phyloP scores from a whole-genome alignment of 2,888 invertebrate genomes.

The Meiosimyza decipiens region DNA sequence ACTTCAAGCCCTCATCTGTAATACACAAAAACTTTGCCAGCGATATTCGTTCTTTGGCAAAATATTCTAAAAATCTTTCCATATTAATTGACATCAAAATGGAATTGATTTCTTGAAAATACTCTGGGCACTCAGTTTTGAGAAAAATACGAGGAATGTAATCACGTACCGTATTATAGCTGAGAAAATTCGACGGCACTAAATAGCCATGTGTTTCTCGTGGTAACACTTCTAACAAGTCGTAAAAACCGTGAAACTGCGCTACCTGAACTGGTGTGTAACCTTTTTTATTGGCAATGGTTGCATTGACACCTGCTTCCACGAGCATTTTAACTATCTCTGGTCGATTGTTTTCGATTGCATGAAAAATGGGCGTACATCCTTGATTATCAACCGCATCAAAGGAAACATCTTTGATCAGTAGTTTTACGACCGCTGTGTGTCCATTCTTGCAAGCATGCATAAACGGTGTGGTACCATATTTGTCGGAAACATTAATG shows the following conservation, averaged over 20 bases:
- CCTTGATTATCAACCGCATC: conserved; percentile 63
- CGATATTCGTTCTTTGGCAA: conserved; percentile 56
- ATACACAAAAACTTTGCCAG: conserved; percentile 61
- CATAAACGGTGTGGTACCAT: conserved; percentile 64
- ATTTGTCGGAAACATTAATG: conserved; percentile 61
- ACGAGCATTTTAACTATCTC: conserved; percentile 60
- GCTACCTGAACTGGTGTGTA: conserved; percentile 62
- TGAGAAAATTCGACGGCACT: conserved; percentile 58
- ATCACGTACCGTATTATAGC: conserved; percentile 59
- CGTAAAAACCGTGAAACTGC: conserved; percentile 61
- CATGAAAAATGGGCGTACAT: conserved; percentile 62
- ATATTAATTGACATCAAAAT: conserved; percentile 57
- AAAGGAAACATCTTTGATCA: conserved; percentile 57
- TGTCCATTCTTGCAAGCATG: conserved; percentile 61
- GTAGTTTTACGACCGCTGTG: conserved; percentile 51
- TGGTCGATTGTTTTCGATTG: conserved; percentile 61
- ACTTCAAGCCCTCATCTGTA: conserved; percentile 54
- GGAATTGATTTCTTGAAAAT: conserved; percentile 62
- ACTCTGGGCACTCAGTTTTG: conserved; percentile 63
- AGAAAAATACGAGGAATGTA: conserved; percentile 63
- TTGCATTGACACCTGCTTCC: conserved; percentile 57
- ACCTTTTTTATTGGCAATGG: conserved; percentile 58
- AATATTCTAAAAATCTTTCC: conserved; percentile 53
- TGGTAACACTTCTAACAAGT: conserved; percentile 60
- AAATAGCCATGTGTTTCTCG: conserved; percentile 48